Evolutionary conservation across 2,888 invertebrate genomes (phyloP), one percentile per base, ranked within the genome.

Genomic region (Periphyllus acericola): DNA sequence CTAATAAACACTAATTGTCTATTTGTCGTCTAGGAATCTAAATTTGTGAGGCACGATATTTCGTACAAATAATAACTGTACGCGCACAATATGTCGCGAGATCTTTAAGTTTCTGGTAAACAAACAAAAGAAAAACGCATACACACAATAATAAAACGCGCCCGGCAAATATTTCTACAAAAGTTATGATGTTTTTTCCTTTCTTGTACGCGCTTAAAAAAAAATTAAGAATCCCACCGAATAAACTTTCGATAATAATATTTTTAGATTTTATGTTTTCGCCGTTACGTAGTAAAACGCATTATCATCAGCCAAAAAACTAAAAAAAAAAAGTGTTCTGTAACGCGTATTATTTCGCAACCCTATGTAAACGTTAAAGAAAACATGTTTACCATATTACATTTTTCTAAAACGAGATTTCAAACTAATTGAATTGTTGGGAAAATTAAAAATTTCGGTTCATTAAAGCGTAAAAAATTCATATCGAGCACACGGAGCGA

Each of bases 1-100:
- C 78, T 78, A 78, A 78, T 79, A 79, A 55, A 79, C 74, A 36
- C 55, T 74, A 79, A 74, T 74, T 55, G 60, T 83, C 29, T 36
- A 55, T 83, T 74, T 74, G 74, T 83, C 55, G 55, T 60, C 29
- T 6, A 74, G 60, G 72, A 83, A 74, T 83, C 74, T 83, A 55
- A 52, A 83, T 46, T 34, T 52, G 32, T 71, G 71, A 25, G 46
- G 52, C 55, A 83, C 55, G 55, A 83, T 83, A n/a, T 74, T 80
- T 74, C 36, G 52, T 82, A 82, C 32, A n/a, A 34, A 68, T 36
- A 82, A 82, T 52, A 46, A 46, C 14, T 34, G 25, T 40, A 46
- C 14, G 25, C 14, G 25, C 25, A 25, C 46, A 82, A 82, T 72
- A 82, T 72, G 71, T 72, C 82, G 52, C 25, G 52, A 72, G 66